Conservation (phyloP, 2,797 vertebrate genomes). For the Sarcoramphus papa region DNA sequence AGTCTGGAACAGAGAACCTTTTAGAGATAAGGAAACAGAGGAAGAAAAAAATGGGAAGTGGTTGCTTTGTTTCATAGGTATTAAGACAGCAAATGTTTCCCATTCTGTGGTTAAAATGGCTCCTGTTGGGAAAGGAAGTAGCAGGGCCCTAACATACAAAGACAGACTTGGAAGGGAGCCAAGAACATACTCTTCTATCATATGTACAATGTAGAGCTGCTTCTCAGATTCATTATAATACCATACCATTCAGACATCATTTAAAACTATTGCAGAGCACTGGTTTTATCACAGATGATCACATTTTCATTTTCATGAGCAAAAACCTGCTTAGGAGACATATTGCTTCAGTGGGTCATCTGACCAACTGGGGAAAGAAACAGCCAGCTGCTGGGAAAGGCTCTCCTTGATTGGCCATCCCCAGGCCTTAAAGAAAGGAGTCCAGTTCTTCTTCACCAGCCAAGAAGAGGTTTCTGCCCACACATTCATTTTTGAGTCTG, state of each 20-base stretch:
- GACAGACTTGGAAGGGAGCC: neutral
- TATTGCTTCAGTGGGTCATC: constrained; percentile 80
- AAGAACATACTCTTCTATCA: neutral
- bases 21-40: neutral
- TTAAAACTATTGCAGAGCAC: neutral
- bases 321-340: neutral
- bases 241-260: neutral
- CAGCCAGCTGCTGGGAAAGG: constrained; percentile 71
- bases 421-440: constrained; percentile 83
- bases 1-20: neutral
- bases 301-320: neutral
- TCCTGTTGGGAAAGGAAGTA: neutral
- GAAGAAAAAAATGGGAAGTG: neutral
- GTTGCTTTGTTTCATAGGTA: neutral
- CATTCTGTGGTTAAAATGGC: neutral
- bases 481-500: constrained; percentile 80
- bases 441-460: constrained; percentile 76
- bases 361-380: constrained; percentile 73
- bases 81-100: neutral
- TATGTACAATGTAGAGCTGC: accelerated
- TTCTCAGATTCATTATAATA: neutral
- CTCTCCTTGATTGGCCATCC: constrained; percentile 78
- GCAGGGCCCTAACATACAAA: neutral
- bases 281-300: neutral
- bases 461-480: constrained; percentile 80